Evolutionary conservation across 2,888 invertebrate genomes (phyloP).

Genomic region (Drosophila meridionalis): DNA sequence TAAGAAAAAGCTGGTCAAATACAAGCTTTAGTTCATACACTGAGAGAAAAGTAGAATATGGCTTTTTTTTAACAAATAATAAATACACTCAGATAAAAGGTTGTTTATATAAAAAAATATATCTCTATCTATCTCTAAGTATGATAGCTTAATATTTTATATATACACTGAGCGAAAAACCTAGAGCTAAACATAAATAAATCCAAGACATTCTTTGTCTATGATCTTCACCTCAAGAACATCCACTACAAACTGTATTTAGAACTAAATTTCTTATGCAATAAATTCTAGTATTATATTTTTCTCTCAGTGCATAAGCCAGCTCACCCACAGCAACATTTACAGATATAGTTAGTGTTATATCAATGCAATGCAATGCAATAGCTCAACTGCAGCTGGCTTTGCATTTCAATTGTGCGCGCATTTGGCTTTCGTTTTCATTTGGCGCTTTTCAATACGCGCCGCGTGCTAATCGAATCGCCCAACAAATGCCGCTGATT

Average conservation of each 20-base stretch:
- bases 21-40: neutral
- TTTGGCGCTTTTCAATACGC: conserved; percentile 33
- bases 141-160: neutral
- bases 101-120: too few relatives aligned
- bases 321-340: conserved; percentile 5
- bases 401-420: conserved; percentile 76
- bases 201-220: neutral
- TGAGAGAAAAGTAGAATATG: neutral
- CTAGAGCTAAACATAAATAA: neutral
- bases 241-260: neutral
- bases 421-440: conserved; percentile 57
- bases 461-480: conserved; percentile 52
- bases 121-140: too few relatives aligned
- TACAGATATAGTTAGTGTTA: conserved; percentile 3
- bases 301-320: neutral
- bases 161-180: neutral
- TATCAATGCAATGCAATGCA: neutral
- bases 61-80: too few relatives aligned
- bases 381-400: conserved; percentile 41
- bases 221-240: neutral
- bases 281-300: neutral
- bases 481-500: conserved; percentile 61
- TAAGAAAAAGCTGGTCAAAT: neutral
- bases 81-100: too few relatives aligned
- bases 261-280: neutral